Base-by-base conservation (phyloP, 1,140 invertebrate genomes). In the Drosophila bocki region DNA sequence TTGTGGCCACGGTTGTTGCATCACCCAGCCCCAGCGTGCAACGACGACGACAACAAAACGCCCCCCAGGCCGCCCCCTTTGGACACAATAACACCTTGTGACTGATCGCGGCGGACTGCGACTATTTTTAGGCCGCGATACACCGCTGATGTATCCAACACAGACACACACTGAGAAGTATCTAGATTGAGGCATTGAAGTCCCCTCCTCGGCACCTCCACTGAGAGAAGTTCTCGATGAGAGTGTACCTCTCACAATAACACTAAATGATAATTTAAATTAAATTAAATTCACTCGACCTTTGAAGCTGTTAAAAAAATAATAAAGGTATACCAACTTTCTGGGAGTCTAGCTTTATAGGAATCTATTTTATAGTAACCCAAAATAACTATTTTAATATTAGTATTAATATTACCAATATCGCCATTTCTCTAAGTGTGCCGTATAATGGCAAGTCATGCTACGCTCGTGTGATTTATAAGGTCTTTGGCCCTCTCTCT, bases 391-490 rank as follows among this genome's bases (percentile, higher is more conserved):
- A 19, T 45, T 12, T 12, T 12, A 45, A 19, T 19, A 17, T 11
- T 50, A 1, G 7, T 11, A 12, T 13, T 33, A 33, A 17, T 17
- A 33, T 17, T 33, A 32, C 1, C 26, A 2, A 58, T 58, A 22
- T 33, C 53, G 17, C 15, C 4, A 17, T 42, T 63, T 59, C 53
- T 63, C 15, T 32, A 15, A 3, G 82, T 77, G 68, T 69, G 26
- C 45, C 68, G 53, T 61, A 75, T 81, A 87, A 81, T 79, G 75
- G 62, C 84, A 80, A 90, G 85, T 88, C 85, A 90, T 90, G 85
- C 85, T 70, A 84, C 85, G 80, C 85, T 84, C 85, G 85, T 88
- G 85, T 90, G 85, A 90, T 90, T 90, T 90, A 82, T 90, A 90
- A 90, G 85, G 85, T 90, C 85, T 90, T 90, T 90, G 80, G 78